A percentile compares a stretch with the other conserved stretches of the same genome.
Evolutionary conservation across 2,888 invertebrate species (phyloP).

Genomic region (Myathropa florea): DNA sequence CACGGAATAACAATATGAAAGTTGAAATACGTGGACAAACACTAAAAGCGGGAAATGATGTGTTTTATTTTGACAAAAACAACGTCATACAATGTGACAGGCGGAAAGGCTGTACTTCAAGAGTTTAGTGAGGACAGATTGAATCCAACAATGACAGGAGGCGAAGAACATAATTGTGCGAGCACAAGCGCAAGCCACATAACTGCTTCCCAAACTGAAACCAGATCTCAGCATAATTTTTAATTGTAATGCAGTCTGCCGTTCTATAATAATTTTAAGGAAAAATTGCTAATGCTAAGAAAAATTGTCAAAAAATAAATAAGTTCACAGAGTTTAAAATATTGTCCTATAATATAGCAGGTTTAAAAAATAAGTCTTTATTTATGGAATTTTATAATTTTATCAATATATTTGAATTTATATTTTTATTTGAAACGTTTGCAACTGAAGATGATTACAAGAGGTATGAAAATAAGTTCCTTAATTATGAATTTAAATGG

Average conservation of each 20-base stretch:
- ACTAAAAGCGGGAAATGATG: too few species aligned
- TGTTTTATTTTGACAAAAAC: not conserved
- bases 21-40: too few species aligned
- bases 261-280: not conserved
- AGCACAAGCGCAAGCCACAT: not conserved
- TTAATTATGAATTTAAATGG: not conserved
- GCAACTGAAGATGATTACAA: not conserved
- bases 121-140: not conserved
- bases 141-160: not conserved
- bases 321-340: not conserved
- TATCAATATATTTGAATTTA: not conserved
- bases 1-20: too few species aligned
- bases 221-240: not conserved
- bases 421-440: conserved; percentile 8
- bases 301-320: not conserved
- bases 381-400: not conserved
- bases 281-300: not conserved
- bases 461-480: conserved; percentile 3
- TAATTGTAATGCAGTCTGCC: not conserved
- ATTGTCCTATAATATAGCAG: not conserved
- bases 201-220: not conserved
- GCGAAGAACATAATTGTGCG: too few species aligned
- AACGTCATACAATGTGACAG: too few species aligned
- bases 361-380: not conserved
- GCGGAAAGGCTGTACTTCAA: too few species aligned